phyloP scores from a whole-genome alignment of 2,797 vertebrate species.

The Columba guinea region DNA sequence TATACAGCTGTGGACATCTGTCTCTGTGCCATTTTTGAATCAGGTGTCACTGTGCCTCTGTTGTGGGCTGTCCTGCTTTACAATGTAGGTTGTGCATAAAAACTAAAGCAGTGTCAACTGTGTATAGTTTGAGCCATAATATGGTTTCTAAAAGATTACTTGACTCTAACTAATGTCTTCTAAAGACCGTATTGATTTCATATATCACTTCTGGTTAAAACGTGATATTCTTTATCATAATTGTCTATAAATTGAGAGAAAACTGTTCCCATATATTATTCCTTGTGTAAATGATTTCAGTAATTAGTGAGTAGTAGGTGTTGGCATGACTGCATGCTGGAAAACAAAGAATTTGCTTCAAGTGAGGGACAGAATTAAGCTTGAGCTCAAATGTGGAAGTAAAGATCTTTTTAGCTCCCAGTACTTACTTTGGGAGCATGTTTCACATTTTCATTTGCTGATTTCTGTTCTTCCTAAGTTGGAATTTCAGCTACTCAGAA shows the following conservation, averaged over 20 bases:
- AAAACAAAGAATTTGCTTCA: background rate
- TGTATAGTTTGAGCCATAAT: background rate
- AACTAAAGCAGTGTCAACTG: background rate
- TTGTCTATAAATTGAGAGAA: background rate
- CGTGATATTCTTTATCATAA: background rate
- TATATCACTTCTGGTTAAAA: background rate
- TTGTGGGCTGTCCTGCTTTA: background rate
- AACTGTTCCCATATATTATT: background rate
- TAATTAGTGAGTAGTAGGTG: background rate
- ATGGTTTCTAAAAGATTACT: background rate
- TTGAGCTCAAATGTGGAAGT: background rate
- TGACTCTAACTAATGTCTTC: background rate
- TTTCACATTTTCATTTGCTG: background rate
- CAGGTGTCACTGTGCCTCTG: background rate
- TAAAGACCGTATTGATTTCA: background rate
- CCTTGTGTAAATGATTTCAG: background rate
- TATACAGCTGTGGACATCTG: background rate
- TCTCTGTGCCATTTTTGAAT: background rate
- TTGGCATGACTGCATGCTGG: background rate
- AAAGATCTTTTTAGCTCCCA: background rate
- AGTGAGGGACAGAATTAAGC: background rate
- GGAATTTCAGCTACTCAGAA: background rate
- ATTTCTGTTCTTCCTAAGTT: background rate
- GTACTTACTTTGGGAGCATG: background rate
- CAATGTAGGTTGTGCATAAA: rapidly evolving